Percentiles rank a stretch among this genome's conserved stretches.
Evolutionary conservation across 2,888 invertebrate genomes (phyloP).

Genomic region (Punctoribates punctum): DNA sequence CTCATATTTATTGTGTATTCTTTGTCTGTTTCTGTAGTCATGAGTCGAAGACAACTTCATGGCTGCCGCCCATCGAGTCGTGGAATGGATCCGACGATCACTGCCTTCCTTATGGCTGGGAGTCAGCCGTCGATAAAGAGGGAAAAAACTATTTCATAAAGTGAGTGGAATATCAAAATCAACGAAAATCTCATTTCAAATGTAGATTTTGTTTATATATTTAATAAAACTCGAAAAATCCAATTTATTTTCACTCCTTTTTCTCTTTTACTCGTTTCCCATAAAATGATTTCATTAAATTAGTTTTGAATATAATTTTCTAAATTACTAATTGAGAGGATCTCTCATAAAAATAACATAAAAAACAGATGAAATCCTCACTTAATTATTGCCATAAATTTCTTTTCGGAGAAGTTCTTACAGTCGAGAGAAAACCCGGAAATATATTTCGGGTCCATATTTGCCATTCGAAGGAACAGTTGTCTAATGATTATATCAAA

Average conservation of each 20-base stretch:
- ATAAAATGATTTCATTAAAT: neutral
- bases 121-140: constrained; percentile 75
- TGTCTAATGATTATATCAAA: too few relatives aligned
- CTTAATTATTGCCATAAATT: too few relatives aligned
- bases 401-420: too few relatives aligned
- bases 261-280: neutral
- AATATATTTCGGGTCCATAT: neutral
- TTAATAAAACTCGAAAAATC: neutral
- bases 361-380: too few relatives aligned
- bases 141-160: constrained; percentile 66
- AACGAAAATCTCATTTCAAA: neutral
- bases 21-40: constrained; percentile 62
- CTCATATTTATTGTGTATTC: neutral
- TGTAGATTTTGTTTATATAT: neutral
- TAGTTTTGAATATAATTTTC: too few relatives aligned
- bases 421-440: neutral
- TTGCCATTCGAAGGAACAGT: too few relatives aligned
- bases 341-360: too few relatives aligned
- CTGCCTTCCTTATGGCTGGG: constrained; percentile 83
- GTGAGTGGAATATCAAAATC: constrained; percentile 45
- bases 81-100: constrained; percentile 60
- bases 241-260: neutral
- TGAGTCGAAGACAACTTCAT: constrained; percentile 73
- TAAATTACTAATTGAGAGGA: too few relatives aligned
- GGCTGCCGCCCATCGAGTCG: constrained; percentile 82